Evolutionary conservation across 2,888 invertebrate species (phyloP).

Genomic region (Tanypteryx hageni): DNA sequence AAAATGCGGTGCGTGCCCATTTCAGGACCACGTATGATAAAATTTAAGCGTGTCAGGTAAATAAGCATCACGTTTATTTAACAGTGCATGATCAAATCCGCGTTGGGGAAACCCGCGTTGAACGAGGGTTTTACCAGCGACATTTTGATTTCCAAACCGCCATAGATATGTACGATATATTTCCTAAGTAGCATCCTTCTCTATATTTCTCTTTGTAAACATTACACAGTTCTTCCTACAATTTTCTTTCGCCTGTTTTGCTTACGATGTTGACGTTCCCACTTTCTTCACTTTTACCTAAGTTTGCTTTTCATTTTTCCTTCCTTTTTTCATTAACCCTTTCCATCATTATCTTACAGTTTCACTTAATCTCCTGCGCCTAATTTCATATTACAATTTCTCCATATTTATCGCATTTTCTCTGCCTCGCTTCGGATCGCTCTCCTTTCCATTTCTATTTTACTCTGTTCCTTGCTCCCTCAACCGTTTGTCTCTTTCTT

Average conservation of each 20-base stretch:
- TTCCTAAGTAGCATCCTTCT: neutral
- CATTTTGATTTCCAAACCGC: too few relatives aligned
- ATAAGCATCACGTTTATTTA: too few relatives aligned
- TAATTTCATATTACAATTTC: neutral
- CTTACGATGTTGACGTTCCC: neutral
- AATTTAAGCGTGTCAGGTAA: too few relatives aligned
- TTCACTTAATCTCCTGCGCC: neutral
- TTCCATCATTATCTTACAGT: neutral
- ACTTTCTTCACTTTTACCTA: too few relatives aligned
- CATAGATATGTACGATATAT: too few relatives aligned
- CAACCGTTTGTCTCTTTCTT: neutral
- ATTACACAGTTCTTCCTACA: neutral
- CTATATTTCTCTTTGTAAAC: neutral
- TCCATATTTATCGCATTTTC: neutral
- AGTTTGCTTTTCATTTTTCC: too few relatives aligned
- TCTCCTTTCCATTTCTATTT: neutral
- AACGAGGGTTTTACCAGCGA: too few relatives aligned
- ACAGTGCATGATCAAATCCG: too few relatives aligned
- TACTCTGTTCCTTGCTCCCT: neutral
- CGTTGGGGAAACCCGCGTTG: too few relatives aligned
- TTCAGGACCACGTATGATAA: too few relatives aligned
- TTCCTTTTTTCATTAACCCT: neutral
- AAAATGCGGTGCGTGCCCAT: too few relatives aligned
- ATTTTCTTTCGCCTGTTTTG: neutral
- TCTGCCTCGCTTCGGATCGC: neutral